Conservation (phyloP, 1,140 invertebrate genomes). For the Doryteuthis pealeii region DNA sequence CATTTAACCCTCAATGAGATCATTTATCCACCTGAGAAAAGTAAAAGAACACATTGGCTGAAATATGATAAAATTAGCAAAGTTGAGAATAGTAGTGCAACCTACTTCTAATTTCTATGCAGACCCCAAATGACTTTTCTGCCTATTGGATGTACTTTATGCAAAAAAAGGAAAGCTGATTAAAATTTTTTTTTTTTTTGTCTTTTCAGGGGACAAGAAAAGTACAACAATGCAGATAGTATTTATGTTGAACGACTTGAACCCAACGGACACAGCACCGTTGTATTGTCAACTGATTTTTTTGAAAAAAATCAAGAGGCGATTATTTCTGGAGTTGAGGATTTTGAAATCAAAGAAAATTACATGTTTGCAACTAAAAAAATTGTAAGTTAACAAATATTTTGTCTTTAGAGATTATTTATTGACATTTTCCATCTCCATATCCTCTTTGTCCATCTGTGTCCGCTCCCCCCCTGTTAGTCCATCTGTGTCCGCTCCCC, state of each 20-base stretch:
- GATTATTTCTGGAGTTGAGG: constrained; percentile 72
- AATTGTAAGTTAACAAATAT: constrained; percentile 43
- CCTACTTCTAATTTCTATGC: too few species aligned
- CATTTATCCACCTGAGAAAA: too few species aligned
- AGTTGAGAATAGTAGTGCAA: too few species aligned
- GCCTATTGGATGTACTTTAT: too few species aligned
- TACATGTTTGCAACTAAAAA: constrained; percentile 80
- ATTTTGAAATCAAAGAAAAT: constrained; percentile 80
- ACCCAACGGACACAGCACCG: constrained; percentile 66
- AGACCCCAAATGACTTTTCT: too few species aligned
- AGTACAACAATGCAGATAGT: constrained; percentile 29
- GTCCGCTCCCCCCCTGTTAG: background rate
- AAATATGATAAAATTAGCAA: too few species aligned
- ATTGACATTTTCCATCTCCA: background rate
- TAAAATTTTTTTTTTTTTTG: background rate
- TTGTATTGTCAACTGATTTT: constrained; percentile 64
- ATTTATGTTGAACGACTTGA: constrained; percentile 74
- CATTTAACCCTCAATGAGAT: too few species aligned
- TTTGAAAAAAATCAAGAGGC: constrained; percentile 59
- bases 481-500: too few species aligned
- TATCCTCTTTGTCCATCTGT: constrained; percentile 12
- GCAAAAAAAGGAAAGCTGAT: too few species aligned
- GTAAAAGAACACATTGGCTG: too few species aligned
- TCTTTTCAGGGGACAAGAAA: constrained; percentile 29
- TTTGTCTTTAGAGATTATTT: constrained; percentile 19